Conservation (phyloP, 2,113 vertebrate genomes). For the Istiophorus platypterus region DNA sequence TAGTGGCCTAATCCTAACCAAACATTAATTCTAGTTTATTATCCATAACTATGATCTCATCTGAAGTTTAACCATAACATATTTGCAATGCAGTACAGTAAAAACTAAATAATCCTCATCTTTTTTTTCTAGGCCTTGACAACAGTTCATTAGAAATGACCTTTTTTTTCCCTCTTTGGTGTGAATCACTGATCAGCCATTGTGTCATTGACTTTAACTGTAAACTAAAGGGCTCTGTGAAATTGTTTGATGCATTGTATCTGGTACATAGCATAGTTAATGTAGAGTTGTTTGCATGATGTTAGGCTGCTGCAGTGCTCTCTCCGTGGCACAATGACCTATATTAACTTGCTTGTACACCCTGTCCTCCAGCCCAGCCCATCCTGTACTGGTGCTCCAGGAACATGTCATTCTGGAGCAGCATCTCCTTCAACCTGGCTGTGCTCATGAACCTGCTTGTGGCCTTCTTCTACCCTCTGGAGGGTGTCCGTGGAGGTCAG, state of each 20-base stretch:
- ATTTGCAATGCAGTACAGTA: too few species aligned
- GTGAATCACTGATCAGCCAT: background rate
- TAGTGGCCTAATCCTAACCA: too few species aligned
- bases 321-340: constrained; percentile 1
- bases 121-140: background rate
- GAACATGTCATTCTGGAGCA: constrained; percentile 99
- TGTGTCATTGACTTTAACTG: background rate
- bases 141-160: background rate
- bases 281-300: background rate
- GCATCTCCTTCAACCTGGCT: constrained; percentile 98
- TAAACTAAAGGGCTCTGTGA: background rate
- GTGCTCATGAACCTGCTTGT: constrained; percentile 98
- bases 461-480: constrained; percentile 98
- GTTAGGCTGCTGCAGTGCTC: background rate
- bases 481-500: constrained; percentile 93
- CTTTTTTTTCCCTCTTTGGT: background rate
- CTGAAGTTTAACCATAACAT: too few species aligned
- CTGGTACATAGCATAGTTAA: background rate
- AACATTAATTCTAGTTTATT: background rate
- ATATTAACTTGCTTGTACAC: constrained; percentile 32
- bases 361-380: constrained; percentile 89
- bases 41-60: too few species aligned
- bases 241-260: background rate
- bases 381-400: constrained; percentile 98
- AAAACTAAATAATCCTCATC: background rate